Evolutionary conservation across 2,797 vertebrate genomes (phyloP), one percentile per base, ranked within the genome.

Genomic region (Tachyglossus aculeatus): DNA sequence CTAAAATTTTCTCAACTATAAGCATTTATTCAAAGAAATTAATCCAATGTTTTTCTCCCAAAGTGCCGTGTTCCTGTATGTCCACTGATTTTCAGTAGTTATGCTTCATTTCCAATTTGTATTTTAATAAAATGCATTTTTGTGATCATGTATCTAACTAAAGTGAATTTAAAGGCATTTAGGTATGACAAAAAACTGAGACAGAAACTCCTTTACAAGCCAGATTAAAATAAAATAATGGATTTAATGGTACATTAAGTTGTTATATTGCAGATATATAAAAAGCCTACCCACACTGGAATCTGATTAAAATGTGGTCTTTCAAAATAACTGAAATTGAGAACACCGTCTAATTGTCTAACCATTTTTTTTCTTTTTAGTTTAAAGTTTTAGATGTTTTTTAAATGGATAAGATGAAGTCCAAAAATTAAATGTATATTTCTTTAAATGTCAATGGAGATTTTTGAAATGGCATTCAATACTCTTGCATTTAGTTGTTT

Each of bases 401-500:
- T 38, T 64, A 70, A 80, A 67, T 75, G 4, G 69, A 21, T 48
- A 54, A 61, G 25, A 44, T 11, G 19, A 31, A 63, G 32, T 4
- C 32, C 59, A 32, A 38, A 77, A 84, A 38, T 51, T 59, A 61
- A 67, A 67, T 4, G 9, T 40, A 63, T 66, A 56, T 74, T 78
- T 43, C 74, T 81, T 80, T 74, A 81, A 67, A 34, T 57, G 54
- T 67, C 45, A 29, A 33, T 29, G 67, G 67, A 52, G 62, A 9
- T 83, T 67, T 69, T 80, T 45, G 56, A 57, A 55, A 37, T 54
- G 40, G 1, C 84, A 74, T 88, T 86, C 84, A 19, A 4, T 21
- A 39, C 6, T 8, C 3, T 3, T 19, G 67, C 59, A 50, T 82
- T 39, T 44, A 67, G 60, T 61, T n/a, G 0, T 45, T 59, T 52